These are phyloP conservation scores for Drymonia ruficornis DNA, from an alignment of 2,888 invertebrate genomes.

Conservation along the genomic window DNA sequence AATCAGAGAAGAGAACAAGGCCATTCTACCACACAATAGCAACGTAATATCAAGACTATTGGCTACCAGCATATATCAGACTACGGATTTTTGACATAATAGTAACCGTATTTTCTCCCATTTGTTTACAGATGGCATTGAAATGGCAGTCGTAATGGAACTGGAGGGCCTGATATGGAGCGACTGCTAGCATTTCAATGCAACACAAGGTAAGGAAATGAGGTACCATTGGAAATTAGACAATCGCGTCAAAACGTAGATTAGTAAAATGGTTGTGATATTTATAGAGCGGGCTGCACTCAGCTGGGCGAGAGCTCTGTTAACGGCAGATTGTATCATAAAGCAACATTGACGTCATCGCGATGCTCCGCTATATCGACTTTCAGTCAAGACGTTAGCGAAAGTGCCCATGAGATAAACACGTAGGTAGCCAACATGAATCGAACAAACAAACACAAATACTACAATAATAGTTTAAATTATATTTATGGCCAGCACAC, in stretches of 20 bases:
- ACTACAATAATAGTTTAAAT: slow-evolving; percentile 34
- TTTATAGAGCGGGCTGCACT: slow-evolving; percentile 78
- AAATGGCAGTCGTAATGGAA: no score
- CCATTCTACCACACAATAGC: no score
- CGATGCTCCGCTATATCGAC: slow-evolving; percentile 58
- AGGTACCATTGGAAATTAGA: slow-evolving; percentile 15
- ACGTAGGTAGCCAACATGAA: slow-evolving; percentile 38
- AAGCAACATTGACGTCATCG: slow-evolving; percentile 78
- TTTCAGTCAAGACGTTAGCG: slow-evolving; percentile 52
- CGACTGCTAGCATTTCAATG: no score
- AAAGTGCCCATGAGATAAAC: slow-evolving; percentile 54
- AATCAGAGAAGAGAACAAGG: no score
- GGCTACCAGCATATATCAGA: no score
- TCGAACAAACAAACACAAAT: slow-evolving; percentile 33
- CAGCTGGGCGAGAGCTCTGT: slow-evolving; percentile 73
- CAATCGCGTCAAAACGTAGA: slow-evolving; percentile 43
- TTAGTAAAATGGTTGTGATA: slow-evolving; percentile 71
- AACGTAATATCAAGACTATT: no score
- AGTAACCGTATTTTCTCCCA: no score
- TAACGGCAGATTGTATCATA: slow-evolving; percentile 77
- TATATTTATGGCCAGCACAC: slow-evolving; percentile 29
- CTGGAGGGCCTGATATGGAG: no score
- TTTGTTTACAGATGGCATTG: no score
- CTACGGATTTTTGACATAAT: no score
- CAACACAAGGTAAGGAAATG: no score